phyloP scores from a whole-genome alignment of 2,113 vertebrate genomes.

The Corythornis cristatus region DNA sequence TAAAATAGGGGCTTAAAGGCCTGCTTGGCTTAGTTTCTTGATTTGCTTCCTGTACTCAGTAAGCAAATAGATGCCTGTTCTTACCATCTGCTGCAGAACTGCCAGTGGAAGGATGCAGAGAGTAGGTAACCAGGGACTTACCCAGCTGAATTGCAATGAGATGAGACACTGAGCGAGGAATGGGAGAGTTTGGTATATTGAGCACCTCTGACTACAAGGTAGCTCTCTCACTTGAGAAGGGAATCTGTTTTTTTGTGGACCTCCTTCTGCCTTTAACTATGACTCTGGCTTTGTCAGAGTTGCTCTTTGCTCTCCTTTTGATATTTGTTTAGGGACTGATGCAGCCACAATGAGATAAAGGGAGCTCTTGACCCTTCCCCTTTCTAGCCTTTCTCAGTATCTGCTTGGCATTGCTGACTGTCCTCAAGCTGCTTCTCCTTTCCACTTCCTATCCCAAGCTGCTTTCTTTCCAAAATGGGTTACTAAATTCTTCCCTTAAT shows the following conservation, averaged over 20 bases:
- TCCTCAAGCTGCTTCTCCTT: neutral
- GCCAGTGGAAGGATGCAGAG: neutral
- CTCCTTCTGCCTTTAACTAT: neutral
- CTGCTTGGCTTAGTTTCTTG: neutral
- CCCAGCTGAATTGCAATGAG: neutral
- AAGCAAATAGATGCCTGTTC: neutral
- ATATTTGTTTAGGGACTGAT: neutral
- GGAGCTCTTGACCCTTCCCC: neutral
- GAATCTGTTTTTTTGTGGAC: neutral
- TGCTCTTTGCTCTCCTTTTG: neutral
- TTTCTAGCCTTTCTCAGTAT: neutral
- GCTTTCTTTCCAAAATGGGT: neutral
- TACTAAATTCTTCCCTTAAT: neutral
- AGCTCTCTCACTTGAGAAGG: neutral
- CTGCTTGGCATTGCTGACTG: neutral
- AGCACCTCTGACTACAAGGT: neutral
- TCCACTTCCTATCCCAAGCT: neutral
- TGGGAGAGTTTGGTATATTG: neutral
- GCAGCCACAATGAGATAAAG: neutral
- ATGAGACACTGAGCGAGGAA: neutral
- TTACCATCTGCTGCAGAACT: conserved; percentile 17
- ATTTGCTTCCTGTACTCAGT: neutral
- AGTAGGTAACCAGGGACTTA: neutral
- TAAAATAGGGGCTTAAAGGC: conserved; percentile 8
- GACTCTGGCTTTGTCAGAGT: neutral